A percentile compares a stretch with the other conserved stretches of the same genome.
Conservation (phyloP, 23 tunicate genomes). For the Phallusia fumigata region DNA sequence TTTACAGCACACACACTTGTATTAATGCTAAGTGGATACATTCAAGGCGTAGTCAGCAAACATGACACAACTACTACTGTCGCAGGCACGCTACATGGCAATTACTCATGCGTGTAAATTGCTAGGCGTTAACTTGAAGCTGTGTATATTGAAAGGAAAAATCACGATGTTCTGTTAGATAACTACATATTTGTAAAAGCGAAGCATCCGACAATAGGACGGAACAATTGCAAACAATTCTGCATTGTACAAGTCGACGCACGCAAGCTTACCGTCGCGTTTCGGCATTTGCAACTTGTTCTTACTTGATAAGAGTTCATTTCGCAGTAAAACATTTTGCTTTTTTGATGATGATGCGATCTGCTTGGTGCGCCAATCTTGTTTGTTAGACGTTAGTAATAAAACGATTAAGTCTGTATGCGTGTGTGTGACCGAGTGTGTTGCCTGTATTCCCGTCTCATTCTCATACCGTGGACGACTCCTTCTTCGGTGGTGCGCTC, state of each 20-base stretch:
- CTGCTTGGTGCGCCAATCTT: too few relatives aligned
- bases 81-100: not conserved
- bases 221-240: not conserved
- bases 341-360: too few relatives aligned
- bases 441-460: not conserved
- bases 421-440: not conserved
- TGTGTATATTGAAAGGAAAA: not conserved
- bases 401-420: not conserved
- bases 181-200: not conserved
- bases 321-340: too few relatives aligned
- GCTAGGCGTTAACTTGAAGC: conserved; percentile 7
- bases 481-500: conserved; percentile 18
- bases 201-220: conserved; percentile 1
- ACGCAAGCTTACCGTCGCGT: too few relatives aligned
- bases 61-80: not conserved
- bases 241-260: too few relatives aligned
- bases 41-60: not conserved
- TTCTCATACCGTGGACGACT: conserved; percentile 44
- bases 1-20: not conserved
- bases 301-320: too few relatives aligned
- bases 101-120: not conserved
- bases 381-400: not conserved
- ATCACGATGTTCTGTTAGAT: too few relatives aligned
- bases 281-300: too few relatives aligned
- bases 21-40: not conserved